Conservation (phyloP, 2,888 invertebrate species). For the Hyposoter dolosus region DNA sequence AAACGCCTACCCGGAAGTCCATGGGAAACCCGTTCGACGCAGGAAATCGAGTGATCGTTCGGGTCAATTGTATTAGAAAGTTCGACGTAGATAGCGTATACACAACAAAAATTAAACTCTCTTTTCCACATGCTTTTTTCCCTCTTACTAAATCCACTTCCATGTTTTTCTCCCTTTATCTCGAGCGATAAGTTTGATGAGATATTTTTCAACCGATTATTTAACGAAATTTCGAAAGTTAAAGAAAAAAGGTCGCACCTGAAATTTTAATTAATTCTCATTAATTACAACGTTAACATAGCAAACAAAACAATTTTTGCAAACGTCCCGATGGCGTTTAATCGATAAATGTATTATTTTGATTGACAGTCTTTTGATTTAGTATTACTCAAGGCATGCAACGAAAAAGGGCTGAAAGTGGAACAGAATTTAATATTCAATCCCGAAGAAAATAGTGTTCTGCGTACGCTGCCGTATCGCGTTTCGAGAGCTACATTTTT, state of each 20-base stretch:
- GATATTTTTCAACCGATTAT: neutral
- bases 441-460: constrained; percentile 11
- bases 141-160: neutral
- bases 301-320: no score
- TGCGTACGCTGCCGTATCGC: constrained; percentile 47
- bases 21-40: constrained; percentile 73
- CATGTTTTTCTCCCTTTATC: neutral
- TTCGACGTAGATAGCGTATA: constrained; percentile 27
- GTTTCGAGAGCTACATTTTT: constrained; percentile 55
- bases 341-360: neutral
- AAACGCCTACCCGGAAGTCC: constrained; percentile 76
- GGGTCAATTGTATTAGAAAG: constrained; percentile 72
- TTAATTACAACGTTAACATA: neutral
- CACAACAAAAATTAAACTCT: neutral
- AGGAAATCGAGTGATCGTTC: constrained; percentile 73
- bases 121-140: neutral
- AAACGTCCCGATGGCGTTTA: neutral
- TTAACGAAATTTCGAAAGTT: neutral
- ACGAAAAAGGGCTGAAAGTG: neutral
- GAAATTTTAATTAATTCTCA: neutral
- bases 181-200: neutral
- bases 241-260: neutral
- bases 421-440: constrained; percentile 34
- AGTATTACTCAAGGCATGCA: neutral
- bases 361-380: neutral